A percentile compares a stretch with the other conserved stretches of the same genome.
These are phyloP conservation scores for Matsumyia berberina DNA, from an alignment of 2,888 invertebrate genomes.

Conservation along the genomic window DNA sequence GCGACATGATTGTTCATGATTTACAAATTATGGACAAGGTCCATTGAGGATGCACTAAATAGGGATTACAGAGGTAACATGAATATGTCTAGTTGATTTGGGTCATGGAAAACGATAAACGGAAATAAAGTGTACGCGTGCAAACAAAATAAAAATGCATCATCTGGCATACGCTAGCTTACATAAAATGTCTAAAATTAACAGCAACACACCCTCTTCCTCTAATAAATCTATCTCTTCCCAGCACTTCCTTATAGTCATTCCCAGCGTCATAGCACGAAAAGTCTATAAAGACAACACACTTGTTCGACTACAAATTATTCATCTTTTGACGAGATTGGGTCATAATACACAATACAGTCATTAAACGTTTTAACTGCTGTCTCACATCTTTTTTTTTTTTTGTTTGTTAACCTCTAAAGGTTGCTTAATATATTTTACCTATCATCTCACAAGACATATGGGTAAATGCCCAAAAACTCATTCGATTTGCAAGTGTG, in stretches of 20 bases:
- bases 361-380: conserved; percentile 22
- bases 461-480: not conserved
- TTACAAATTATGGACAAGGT: conserved; percentile 50
- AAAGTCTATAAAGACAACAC: not conserved
- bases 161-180: not conserved
- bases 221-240: not conserved
- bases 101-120: conserved; percentile 65
- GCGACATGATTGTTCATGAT: conserved; percentile 35
- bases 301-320: not conserved
- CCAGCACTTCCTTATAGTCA: not conserved
- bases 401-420: not conserved
- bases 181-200: not conserved
- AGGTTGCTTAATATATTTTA: conserved; percentile 15
- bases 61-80: conserved; percentile 22
- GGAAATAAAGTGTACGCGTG: conserved; percentile 28
- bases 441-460: conserved; percentile 2
- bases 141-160: conserved; percentile 20
- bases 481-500: not conserved
- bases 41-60: conserved; percentile 43
- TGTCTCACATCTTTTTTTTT: not conserved
- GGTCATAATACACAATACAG: conserved; percentile 1
- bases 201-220: not conserved
- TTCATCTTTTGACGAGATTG: not conserved
- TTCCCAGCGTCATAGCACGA: not conserved
- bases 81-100: conserved; percentile 22